A percentile compares a stretch with the other conserved stretches of the same genome.
These are phyloP conservation scores for Cyclargus thomasi DNA, from an alignment of 1,140 invertebrate species.

Conservation along the genomic window DNA sequence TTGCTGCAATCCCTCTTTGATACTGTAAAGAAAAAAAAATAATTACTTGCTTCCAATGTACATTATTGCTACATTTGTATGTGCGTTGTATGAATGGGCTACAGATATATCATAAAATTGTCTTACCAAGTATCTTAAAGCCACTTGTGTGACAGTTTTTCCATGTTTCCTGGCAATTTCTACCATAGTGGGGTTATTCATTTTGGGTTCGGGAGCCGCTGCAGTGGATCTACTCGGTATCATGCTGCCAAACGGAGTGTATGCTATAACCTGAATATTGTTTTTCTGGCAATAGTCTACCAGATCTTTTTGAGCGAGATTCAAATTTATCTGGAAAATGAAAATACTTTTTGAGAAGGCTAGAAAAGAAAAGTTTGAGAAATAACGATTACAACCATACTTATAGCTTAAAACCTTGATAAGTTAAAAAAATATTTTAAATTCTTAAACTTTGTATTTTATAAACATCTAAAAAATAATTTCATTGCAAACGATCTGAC, in stretches of 20 bases:
- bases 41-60: too few species aligned
- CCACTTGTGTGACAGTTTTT: slow-evolving; percentile 82
- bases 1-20: slow-evolving; percentile 81
- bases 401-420: too few species aligned
- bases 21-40: slow-evolving; percentile 58
- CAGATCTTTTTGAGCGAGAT: slow-evolving; percentile 84
- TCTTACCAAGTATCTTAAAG: slow-evolving; percentile 78
- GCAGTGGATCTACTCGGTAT: slow-evolving; percentile 77
- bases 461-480: too few species aligned
- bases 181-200: slow-evolving; percentile 80
- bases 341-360: background rate
- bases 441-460: too few species aligned
- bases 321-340: slow-evolving; percentile 75
- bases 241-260: slow-evolving; percentile 84
- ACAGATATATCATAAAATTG: slow-evolving; percentile 23
- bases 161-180: slow-evolving; percentile 80
- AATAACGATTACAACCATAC: too few species aligned
- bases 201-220: slow-evolving; percentile 74
- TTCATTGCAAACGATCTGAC: too few species aligned
- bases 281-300: slow-evolving; percentile 82
- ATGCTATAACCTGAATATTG: slow-evolving; percentile 83
- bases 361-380: too few species aligned
- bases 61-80: background rate
- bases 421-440: too few species aligned
- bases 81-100: background rate